A percentile compares a stretch with the other conserved stretches of the same genome.
phyloP scores from a whole-genome alignment of 1,140 invertebrate genomes.

The Drosophila jambulina region DNA sequence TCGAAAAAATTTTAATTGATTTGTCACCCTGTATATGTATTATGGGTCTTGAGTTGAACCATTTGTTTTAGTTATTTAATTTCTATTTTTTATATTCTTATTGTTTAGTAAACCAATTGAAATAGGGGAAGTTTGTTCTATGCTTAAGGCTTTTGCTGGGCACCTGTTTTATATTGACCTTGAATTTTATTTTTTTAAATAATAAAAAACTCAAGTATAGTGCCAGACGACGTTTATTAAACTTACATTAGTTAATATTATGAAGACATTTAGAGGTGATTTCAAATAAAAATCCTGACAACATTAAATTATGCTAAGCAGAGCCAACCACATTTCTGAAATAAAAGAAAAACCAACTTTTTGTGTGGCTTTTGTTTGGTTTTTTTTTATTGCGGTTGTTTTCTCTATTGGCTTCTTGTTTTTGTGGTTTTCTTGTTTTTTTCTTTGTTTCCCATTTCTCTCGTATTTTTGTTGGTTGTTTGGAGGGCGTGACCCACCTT shows the following conservation, averaged over 20 bases:
- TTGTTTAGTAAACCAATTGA: background rate
- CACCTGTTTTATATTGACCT: background rate
- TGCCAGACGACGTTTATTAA: too few species aligned
- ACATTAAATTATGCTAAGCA: background rate
- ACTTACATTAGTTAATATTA: background rate
- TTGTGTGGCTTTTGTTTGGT: slow-evolving; percentile 29
- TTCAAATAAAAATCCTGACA: background rate
- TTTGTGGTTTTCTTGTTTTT: background rate
- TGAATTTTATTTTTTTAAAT: too few species aligned
- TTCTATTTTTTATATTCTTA: background rate
- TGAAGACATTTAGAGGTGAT: background rate
- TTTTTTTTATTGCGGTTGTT: slow-evolving; percentile 5
- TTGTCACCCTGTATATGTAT: too few species aligned
- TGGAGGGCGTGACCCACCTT: slow-evolving; percentile 18
- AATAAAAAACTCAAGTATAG: too few species aligned
- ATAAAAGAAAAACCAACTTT: slow-evolving; percentile 30
- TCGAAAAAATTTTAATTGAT: too few species aligned
- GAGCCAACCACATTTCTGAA: slow-evolving; percentile 5
- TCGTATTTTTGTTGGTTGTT: background rate
- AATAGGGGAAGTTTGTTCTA: background rate
- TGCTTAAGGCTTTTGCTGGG: background rate
- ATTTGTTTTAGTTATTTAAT: background rate
- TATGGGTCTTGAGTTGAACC: too few species aligned
- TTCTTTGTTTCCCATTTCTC: background rate
- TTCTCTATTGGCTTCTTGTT: slow-evolving; percentile 5